phyloP scores from a whole-genome alignment of 1,140 invertebrate genomes.

The Heliconius hewitsoni region DNA sequence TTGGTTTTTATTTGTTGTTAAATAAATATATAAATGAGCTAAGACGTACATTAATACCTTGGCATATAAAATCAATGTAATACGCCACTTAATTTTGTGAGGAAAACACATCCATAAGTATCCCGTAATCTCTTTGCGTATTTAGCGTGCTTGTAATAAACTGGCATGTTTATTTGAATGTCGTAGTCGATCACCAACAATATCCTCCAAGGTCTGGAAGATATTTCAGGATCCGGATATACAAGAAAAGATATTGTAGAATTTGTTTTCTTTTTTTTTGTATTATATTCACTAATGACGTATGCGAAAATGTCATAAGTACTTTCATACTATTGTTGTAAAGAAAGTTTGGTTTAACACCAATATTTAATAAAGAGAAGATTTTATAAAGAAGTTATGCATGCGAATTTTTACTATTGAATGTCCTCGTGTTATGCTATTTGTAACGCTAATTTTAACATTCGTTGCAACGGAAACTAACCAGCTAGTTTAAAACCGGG shows the following conservation, averaged over 20 bases:
- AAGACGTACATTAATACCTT: constrained; percentile 6
- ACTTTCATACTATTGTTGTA: no score
- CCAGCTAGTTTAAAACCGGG: no score
- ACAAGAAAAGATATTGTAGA: background rate
- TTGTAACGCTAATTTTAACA: background rate
- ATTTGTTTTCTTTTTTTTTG: background rate
- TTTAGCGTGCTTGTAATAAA: constrained; percentile 33
- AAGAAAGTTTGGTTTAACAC: no score
- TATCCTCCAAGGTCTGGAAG: constrained; percentile 10
- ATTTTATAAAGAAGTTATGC: no score
- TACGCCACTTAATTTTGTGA: constrained; percentile 20
- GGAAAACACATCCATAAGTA: constrained; percentile 24
- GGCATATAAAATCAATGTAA: constrained; percentile 19
- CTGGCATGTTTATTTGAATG: constrained; percentile 34
- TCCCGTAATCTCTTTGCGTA: constrained; percentile 17
- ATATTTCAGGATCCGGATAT: constrained; percentile 9
- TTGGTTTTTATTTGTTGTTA: background rate
- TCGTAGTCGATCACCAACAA: constrained; percentile 39
- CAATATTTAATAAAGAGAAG: no score
- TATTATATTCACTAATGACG: background rate
- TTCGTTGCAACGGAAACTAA: no score
- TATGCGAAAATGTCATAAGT: background rate
- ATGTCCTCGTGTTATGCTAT: background rate
- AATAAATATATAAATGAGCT: background rate
- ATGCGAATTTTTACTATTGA: no score